These are phyloP conservation scores for Hydriomena furcata DNA, from an alignment of 2,888 invertebrate genomes.

Conservation along the genomic window DNA sequence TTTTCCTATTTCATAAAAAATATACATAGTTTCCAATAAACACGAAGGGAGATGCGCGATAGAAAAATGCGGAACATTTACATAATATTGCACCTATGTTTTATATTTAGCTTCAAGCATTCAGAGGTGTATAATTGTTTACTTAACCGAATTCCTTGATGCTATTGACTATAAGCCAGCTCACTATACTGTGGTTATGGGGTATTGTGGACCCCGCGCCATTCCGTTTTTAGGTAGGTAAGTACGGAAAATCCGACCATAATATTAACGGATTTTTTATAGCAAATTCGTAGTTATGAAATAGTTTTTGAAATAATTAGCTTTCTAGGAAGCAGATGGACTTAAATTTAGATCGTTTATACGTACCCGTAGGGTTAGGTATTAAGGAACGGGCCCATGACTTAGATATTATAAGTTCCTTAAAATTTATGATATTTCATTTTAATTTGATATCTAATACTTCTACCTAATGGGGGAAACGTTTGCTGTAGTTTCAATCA, in stretches of 20 bases:
- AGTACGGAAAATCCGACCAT: slow-evolving; percentile 38
- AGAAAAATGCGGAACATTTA: no score
- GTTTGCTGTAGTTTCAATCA: slow-evolving; percentile 4
- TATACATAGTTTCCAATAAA: no score
- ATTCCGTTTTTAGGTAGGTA: slow-evolving; percentile 24
- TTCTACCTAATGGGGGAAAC: not conserved
- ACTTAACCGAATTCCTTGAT: not conserved
- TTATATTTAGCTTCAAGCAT: no score
- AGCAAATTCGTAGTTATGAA: slow-evolving; percentile 51
- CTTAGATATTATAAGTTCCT: slow-evolving; percentile 74
- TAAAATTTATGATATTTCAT: slow-evolving; percentile 44
- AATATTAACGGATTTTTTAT: slow-evolving; percentile 42
- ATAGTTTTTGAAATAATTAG: slow-evolving; percentile 75
- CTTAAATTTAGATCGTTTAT: slow-evolving; percentile 67
- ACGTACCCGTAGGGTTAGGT: slow-evolving; percentile 63
- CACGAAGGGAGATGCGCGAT: no score
- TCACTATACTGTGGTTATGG: slow-evolving; percentile 18
- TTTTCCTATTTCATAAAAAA: no score
- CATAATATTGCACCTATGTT: no score
- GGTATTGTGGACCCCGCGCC: slow-evolving; percentile 19
- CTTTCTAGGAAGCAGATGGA: slow-evolving; percentile 69
- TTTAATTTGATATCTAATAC: slow-evolving; percentile 20
- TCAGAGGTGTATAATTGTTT: no score
- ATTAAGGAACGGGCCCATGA: slow-evolving; percentile 80
- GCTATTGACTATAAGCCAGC: slow-evolving; percentile 2